These are phyloP conservation scores for Pseudomyrmex dendroicus DNA, from an alignment of 1,140 invertebrate species.

Conservation along the genomic window DNA sequence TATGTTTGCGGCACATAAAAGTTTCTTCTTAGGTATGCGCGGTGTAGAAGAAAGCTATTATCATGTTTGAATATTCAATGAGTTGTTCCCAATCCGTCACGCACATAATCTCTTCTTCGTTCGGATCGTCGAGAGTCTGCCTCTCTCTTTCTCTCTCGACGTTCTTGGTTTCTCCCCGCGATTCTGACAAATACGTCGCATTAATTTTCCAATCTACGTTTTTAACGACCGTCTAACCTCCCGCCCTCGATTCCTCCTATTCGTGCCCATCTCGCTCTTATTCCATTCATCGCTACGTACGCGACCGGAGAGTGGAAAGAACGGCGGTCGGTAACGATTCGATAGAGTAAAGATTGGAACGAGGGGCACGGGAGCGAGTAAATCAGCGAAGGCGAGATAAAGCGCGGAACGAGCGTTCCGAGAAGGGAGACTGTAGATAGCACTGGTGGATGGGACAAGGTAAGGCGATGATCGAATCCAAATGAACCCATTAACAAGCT, in stretches of 20 bases:
- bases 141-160: neutral
- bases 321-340: constrained; percentile 36
- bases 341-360: constrained; percentile 57
- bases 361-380: constrained; percentile 41
- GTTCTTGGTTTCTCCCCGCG: constrained; percentile 5
- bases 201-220: constrained; percentile 67
- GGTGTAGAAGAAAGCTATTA: neutral
- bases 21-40: neutral
- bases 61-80: neutral
- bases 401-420: constrained; percentile 9
- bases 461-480: constrained; percentile 83
- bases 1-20: neutral
- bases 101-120: neutral
- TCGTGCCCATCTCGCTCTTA: constrained; percentile 8
- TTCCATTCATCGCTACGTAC: constrained; percentile 36
- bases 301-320: constrained; percentile 36
- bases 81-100: constrained; percentile 4
- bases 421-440: constrained; percentile 33
- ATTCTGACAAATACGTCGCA: constrained; percentile 67
- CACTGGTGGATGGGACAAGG: constrained; percentile 66
- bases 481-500: constrained; percentile 84
- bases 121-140: neutral
- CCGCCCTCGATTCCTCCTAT: neutral
- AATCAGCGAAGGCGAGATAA: constrained; percentile 61
- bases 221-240: constrained; percentile 47